Conservation (phyloP, 2,113 vertebrate species). For the Catharus fuscescens region DNA sequence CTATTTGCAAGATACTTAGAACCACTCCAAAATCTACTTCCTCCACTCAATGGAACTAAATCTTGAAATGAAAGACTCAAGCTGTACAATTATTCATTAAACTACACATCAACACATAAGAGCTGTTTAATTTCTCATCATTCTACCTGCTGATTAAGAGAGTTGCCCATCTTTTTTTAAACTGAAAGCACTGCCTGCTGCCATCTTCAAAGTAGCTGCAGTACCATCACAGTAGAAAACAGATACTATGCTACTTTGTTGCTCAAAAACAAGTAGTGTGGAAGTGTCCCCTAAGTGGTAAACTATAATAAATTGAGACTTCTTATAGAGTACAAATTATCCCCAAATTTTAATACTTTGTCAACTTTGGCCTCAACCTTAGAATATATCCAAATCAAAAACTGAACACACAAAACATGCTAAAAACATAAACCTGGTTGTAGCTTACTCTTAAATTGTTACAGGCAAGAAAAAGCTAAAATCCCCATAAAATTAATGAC, state of each 20-base stretch:
- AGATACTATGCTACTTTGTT: not conserved
- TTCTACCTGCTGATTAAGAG: not conserved
- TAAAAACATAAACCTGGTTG: not conserved
- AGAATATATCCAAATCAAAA: not conserved
- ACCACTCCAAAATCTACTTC: not conserved
- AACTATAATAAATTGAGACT: not conserved
- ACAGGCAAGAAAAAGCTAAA: not conserved
- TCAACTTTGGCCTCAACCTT: not conserved
- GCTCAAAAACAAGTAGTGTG: not conserved
- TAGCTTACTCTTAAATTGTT: not conserved
- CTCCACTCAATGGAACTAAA: not conserved
- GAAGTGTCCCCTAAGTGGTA: not conserved
- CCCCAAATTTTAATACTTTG: not conserved
- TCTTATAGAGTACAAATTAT: not conserved
- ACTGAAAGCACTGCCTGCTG: not conserved
- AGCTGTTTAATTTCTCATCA: not conserved
- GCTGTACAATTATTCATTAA: not conserved
- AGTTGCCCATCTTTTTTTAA: not conserved
- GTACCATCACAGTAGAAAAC: not conserved
- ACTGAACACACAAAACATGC: not conserved
- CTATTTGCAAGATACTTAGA: not conserved
- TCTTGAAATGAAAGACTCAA: not conserved
- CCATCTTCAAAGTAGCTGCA: accelerated
- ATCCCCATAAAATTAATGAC: not conserved
- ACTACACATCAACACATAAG: not conserved